Conservation (phyloP, 2,797 vertebrate genomes). For the Leucoraja ocellata region DNA sequence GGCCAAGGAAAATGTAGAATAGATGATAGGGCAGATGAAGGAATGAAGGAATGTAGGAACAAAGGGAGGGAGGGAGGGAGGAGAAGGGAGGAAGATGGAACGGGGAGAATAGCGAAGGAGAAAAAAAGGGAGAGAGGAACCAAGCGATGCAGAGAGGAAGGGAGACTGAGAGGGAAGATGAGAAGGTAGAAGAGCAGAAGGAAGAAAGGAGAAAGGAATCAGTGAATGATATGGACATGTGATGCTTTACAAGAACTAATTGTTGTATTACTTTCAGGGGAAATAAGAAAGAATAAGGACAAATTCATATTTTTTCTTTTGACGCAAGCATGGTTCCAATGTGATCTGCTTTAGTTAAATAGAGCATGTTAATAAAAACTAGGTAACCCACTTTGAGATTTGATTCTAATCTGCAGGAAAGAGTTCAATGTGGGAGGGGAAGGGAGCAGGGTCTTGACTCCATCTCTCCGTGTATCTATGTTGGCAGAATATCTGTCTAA, state of each 20-base stretch:
- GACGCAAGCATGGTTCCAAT: not conserved
- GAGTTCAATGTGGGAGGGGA: not conserved
- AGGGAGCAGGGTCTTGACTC: not conserved
- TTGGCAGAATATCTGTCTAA: not conserved
- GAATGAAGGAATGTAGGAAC: too few relatives aligned
- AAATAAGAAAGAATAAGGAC: conserved; percentile 11
- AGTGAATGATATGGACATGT: not conserved
- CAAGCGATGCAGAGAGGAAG: too few relatives aligned
- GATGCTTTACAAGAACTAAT: not conserved
- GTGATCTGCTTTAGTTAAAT: conserved; percentile 11
- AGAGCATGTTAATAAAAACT: conserved; percentile 12
- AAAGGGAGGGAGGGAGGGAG: too few relatives aligned
- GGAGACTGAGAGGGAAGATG: too few relatives aligned
- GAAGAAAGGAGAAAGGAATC: not conserved
- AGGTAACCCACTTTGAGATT: not conserved
- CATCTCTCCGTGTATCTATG: not conserved
- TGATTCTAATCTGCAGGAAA: not conserved
- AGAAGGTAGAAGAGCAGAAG: too few relatives aligned
- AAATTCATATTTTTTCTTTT: not conserved
- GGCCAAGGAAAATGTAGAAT: too few relatives aligned
- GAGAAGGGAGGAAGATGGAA: too few relatives aligned
- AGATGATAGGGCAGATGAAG: too few relatives aligned
- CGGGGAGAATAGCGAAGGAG: too few relatives aligned
- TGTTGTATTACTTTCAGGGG: not conserved
- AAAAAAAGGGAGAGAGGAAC: too few relatives aligned